Evolutionary conservation across 2,113 vertebrate genomes (phyloP).

Genomic region (Poicephalus gulielmi): DNA sequence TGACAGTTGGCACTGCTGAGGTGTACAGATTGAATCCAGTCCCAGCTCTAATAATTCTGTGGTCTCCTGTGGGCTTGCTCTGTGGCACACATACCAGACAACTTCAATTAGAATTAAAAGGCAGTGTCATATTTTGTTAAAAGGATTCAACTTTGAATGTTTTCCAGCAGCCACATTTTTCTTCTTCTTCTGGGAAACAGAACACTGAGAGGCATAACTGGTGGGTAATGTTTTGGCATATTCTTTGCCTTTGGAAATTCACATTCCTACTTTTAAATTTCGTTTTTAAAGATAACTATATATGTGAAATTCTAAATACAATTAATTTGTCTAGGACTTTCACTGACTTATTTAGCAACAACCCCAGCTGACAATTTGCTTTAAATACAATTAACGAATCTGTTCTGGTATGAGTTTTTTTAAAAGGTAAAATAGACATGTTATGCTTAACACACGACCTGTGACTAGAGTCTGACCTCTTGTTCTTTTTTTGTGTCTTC

Average conservation of each 20-base stretch:
- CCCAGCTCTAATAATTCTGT: background rate
- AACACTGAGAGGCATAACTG: background rate
- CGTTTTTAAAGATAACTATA: background rate
- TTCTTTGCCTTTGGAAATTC: background rate
- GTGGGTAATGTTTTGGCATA: background rate
- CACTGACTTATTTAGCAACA: background rate
- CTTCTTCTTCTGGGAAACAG: background rate
- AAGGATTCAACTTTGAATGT: background rate
- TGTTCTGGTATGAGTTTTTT: background rate
- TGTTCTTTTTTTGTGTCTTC: background rate
- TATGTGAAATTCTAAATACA: background rate
- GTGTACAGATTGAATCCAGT: background rate
- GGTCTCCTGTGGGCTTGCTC: background rate
- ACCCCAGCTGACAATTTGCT: background rate
- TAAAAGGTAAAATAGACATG: background rate
- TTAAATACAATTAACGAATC: background rate
- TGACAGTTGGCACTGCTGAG: background rate
- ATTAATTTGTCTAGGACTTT: background rate
- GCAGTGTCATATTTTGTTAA: background rate
- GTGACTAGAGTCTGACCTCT: background rate
- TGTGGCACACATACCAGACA: background rate
- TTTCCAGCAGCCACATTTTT: background rate
- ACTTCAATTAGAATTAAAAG: background rate
- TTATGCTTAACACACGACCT: background rate
- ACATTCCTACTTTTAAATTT: background rate